Evolutionary conservation across 2,113 vertebrate species (phyloP), one percentile per base, ranked within the genome.

Genomic region (Picathartes gymnocephalus): DNA sequence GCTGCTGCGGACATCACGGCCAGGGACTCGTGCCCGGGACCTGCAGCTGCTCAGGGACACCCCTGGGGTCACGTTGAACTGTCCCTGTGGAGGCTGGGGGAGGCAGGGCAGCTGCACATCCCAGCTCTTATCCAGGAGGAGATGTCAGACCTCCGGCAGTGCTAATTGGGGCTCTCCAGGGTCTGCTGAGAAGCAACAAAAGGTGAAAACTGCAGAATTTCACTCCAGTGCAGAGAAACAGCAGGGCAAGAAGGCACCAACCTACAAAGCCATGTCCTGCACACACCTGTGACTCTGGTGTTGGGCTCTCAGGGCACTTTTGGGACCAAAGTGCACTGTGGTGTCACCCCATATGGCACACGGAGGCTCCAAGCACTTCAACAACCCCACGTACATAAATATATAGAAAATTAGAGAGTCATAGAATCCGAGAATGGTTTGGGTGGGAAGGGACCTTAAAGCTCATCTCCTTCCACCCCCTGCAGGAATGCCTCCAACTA

Each of bases 181-280:
- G 44, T 31, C 14, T 53, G 80, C 57, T 22, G 45, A 72, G 66
- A 28, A 44, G 40, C 25, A 56, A 20, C 27, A 57, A 35, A 27
- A 60, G 7, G 27, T 27, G 62, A 51, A 56, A 85, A 44, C 1
- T 6, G 7, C 0, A 0, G 31, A 28, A 28, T 78, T 81, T 57
- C 23, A 4, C 25, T 13, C 27, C 35, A 17, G 11, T 0, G 35
- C 39, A n/a, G 65, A 61, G n/a, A 25, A 78, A 50, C 9, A 27
- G 25, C 54, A 9, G 0, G 0, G 23, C n/a, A 47, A 51, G 24
- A 3, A 65, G 13, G 20, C 47, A 62, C 2, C 45, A 24, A 4
- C 18, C 18, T 8, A 39, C 13, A 78, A 61, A 74, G 3, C 31
- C 56, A 5, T 1, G 28, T 15, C 37, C 60, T 57, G 18, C 48